Evolutionary conservation across 64 coral and sea anemone species (phyloP).

Genomic region (Porites australiensis): DNA sequence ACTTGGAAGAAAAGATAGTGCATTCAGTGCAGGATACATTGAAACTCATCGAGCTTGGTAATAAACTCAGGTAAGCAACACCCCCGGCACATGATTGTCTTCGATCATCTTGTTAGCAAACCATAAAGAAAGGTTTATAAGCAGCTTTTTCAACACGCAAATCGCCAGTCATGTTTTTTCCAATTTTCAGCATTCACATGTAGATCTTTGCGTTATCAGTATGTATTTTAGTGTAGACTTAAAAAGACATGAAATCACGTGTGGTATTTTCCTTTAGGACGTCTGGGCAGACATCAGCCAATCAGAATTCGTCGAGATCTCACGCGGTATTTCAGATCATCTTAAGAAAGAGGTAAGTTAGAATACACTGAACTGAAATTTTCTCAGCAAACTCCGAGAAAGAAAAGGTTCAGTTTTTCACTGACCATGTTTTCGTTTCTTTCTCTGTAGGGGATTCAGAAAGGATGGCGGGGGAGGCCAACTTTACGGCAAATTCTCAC

Average conservation of each 20-base stretch:
- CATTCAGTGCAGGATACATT: conserved; percentile 89
- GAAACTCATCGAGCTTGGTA: conserved; percentile 96
- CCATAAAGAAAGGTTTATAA: no score
- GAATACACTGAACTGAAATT: no score
- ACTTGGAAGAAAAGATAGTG: conserved; percentile 93
- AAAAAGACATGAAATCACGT: no score
- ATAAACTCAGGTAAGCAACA: conserved; percentile 78
- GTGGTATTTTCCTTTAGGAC: conserved; percentile 25
- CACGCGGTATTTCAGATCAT: conserved; percentile 99
- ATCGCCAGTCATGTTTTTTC: no score
- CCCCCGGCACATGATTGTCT: no score
- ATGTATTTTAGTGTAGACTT: no score
- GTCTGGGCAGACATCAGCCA: conserved; percentile 96
- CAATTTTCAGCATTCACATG: no score
- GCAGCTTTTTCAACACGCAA: no score
- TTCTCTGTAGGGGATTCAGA: conserved; percentile 71
- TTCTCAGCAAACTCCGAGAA: no score
- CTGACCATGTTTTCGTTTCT: conserved; percentile 11
- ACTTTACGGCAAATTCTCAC: conserved; percentile 95
- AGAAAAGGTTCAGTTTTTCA: neutral
- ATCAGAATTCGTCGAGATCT: conserved; percentile 97
- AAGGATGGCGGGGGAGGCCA: conserved; percentile 96
- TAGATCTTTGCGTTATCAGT: no score
- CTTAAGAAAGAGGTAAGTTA: conserved; percentile 85
- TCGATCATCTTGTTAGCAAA: no score